Conservation (phyloP, 2,888 invertebrate genomes). For the Lampropteryx suffumata region DNA sequence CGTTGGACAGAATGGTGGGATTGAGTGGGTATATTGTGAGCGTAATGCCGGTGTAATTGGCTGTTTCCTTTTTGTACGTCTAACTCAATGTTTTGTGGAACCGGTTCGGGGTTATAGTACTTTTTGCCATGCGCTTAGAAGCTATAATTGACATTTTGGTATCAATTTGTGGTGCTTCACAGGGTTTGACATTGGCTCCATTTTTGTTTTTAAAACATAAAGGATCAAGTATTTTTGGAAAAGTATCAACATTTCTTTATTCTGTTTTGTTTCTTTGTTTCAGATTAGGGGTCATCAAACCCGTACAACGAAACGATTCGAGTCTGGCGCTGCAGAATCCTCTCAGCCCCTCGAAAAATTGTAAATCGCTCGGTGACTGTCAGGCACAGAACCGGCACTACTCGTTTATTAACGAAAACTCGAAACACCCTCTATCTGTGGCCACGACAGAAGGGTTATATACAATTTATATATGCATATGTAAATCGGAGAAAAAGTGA, state of each 20-base stretch:
- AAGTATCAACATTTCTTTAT: neutral
- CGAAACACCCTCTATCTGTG: slow-evolving; percentile 75
- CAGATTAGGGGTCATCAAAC: slow-evolving; percentile 68
- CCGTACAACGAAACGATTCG: slow-evolving; percentile 78
- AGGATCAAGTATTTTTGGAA: too few relatives aligned
- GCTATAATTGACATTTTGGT: too few relatives aligned
- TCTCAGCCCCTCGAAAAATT: slow-evolving; percentile 66
- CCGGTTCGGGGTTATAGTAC: slow-evolving; percentile 41
- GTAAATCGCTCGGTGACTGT: slow-evolving; percentile 75
- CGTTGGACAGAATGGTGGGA: too few relatives aligned
- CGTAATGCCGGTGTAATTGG: slow-evolving; percentile 43
- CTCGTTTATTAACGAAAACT: slow-evolving; percentile 62
- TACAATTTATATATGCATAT: slow-evolving; percentile 77
- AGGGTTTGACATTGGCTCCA: slow-evolving; percentile 1
- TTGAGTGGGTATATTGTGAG: slow-evolving; percentile 7
- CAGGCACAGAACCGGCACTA: slow-evolving; percentile 72
- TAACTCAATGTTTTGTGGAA: slow-evolving; percentile 38
- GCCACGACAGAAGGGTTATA: slow-evolving; percentile 71
- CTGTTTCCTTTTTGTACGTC: slow-evolving; percentile 45
- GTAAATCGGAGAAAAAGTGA: slow-evolving; percentile 72
- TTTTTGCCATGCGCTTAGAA: slow-evolving; percentile 20
- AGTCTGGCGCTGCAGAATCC: slow-evolving; percentile 55
- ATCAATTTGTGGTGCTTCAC: neutral
- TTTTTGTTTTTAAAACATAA: neutral
- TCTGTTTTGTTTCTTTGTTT: slow-evolving; percentile 50